Percentiles rank a stretch among this genome's conserved stretches.
Conservation (phyloP, 2,113 vertebrate species). For the Petaurus breviceps region DNA sequence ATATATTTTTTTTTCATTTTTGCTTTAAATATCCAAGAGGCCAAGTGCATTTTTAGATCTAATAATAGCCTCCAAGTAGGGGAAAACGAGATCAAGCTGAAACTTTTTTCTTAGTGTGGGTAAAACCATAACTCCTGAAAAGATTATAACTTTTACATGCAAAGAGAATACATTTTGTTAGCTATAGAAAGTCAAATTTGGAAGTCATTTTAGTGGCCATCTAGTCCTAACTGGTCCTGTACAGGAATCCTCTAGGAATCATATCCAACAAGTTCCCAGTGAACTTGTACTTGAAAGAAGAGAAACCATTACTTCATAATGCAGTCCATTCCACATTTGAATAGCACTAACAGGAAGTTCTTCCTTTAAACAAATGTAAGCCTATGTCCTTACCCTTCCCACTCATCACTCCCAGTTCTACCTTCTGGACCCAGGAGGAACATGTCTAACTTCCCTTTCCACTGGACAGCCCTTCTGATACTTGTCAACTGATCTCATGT, state of each 20-base stretch:
- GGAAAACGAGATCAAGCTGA: conserved; percentile 7
- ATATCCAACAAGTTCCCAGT: not conserved
- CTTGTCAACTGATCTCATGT: not conserved
- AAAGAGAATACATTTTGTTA: not conserved
- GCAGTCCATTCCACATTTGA: not conserved
- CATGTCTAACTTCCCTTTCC: not conserved
- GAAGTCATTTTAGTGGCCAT: not conserved
- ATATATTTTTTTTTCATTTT: conserved; percentile 73
- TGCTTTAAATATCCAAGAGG: conserved; percentile 75
- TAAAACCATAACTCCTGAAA: conserved; percentile 10
- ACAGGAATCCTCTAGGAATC: not conserved
- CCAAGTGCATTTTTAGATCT: conserved; percentile 69
- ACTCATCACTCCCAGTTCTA: not conserved
- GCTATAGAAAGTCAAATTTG: not conserved
- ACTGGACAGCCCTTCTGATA: not conserved
- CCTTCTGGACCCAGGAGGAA: not conserved
- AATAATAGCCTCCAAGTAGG: not conserved
- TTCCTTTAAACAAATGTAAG: not conserved
- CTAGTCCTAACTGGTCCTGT: not conserved
- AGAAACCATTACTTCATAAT: not conserved
- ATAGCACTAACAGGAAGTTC: not conserved
- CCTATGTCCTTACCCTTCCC: not conserved
- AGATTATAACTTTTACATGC: not conserved
- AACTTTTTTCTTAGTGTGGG: not conserved
- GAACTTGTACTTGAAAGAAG: not conserved